phyloP scores from a whole-genome alignment of 2,797 vertebrate species.

The Malurus leucopterus region DNA sequence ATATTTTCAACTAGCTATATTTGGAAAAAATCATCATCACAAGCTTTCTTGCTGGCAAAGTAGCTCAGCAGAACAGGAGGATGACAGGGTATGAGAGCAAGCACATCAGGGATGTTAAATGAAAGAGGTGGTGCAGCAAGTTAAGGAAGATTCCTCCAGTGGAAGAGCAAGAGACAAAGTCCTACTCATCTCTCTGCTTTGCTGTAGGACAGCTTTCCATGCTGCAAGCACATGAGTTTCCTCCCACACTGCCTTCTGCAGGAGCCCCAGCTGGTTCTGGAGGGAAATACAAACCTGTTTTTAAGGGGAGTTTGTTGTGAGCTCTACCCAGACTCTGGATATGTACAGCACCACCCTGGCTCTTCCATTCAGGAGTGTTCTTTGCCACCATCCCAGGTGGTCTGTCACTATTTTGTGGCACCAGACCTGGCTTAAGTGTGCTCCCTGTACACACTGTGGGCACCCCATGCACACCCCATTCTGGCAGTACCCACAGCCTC shows the following conservation, averaged over 20 bases:
- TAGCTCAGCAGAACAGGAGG: neutral
- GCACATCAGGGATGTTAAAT: neutral
- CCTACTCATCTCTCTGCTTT: neutral
- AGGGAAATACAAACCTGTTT: neutral
- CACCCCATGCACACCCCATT: rapidly evolving
- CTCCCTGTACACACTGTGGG: rapidly evolving
- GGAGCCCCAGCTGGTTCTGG: neutral
- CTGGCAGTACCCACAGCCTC: neutral
- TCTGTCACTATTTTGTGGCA: neutral
- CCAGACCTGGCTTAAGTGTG: rapidly evolving
- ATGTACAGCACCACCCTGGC: neutral
- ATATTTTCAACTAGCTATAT: neutral
- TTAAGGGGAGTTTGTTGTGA: neutral
- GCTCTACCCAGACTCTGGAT: neutral
- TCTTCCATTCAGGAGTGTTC: neutral
- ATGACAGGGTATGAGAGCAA: neutral
- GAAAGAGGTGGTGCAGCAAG: neutral
- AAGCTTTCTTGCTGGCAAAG: neutral
- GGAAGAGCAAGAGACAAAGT: neutral
- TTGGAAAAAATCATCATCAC: neutral
- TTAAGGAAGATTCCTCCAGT: neutral
- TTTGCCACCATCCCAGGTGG: neutral
- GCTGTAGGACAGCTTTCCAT: neutral
- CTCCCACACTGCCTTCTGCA: neutral
- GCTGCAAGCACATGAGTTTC: neutral